These are phyloP conservation scores for Limnothrissa miodon DNA, from an alignment of 2,113 vertebrate genomes.

Conservation along the genomic window DNA sequence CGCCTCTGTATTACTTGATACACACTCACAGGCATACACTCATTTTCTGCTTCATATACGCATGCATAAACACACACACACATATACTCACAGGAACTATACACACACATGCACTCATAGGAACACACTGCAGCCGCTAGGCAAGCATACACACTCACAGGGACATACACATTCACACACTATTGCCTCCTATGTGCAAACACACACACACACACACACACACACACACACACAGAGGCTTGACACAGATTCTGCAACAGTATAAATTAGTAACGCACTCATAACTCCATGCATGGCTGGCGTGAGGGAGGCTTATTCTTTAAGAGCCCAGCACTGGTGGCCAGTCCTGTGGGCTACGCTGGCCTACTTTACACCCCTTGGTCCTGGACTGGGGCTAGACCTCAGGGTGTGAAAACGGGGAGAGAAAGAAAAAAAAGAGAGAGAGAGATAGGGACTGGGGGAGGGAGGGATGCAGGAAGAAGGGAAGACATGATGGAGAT, in stretches of 20 bases:
- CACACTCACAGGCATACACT: background rate
- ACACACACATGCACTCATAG: too few species aligned
- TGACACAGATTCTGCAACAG: constrained; percentile 10
- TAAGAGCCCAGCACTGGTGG: background rate
- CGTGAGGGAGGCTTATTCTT: background rate
- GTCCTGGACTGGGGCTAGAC: background rate
- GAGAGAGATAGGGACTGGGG: too few species aligned
- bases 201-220: background rate
- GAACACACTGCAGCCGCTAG: too few species aligned
- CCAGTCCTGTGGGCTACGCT: background rate
- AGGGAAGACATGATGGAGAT: background rate
- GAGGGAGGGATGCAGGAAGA: background rate
- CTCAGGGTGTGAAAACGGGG: background rate
- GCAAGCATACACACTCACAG: too few species aligned
- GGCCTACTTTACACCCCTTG: constrained; percentile 6
- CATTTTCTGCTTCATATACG: too few species aligned
- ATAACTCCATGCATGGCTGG: background rate
- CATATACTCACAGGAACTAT: too few species aligned
- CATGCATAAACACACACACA: too few species aligned
- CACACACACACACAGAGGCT: background rate
- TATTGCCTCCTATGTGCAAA: background rate
- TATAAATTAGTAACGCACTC: constrained; percentile 2
- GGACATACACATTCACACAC: too few species aligned
- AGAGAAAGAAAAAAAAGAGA: background rate
- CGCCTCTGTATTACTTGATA: background rate